Evolutionary conservation across 35 echinoderm and acorn worm genomes (phyloP), one percentile per base, ranked within the genome.

Genomic region (Lytechinus variegatus): DNA sequence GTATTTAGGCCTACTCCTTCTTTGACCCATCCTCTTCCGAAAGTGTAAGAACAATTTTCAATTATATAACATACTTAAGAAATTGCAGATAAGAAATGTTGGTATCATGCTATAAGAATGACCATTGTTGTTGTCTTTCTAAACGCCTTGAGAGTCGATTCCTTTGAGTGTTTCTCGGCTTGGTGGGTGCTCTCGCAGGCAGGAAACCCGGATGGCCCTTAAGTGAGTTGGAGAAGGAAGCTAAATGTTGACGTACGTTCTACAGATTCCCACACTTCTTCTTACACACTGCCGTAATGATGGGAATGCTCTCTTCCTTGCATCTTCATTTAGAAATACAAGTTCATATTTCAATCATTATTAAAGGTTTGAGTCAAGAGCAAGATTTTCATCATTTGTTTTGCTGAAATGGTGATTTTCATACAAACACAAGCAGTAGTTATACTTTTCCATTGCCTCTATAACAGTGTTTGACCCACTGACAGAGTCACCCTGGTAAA

Each of bases 181-280:
- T 90, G 28, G 10, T 21, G 33, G 33, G 33, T 54, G 29, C n/a
- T 9, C 88, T 28, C 19, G 16, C 66, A 24, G 66, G 19, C 88
- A 90, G 88, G 88, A 90, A 90, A 90, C 88, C 52, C 28, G 52
- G 88, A 90, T 90, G 88, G 88, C 52, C 28, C 88, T 90, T 54
- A 44, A 90, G 52, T 44, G 28, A 54, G 88, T 6, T 8, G 24
- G 88, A 90, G 88, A 90, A 90, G 88, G 88, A 90, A 90, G 88
- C 88, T 90, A 90, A 79, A 54, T 90, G 88, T 90, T 90, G 28
- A 54, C 52, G 33, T 90, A 51, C 14, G 52, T 44, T 54, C 52
- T 90, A 29, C 88, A 90, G 29, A 54, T 90, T 90, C 88, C 88
- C 88, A 90, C 88, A 90, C 29, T 54, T 52, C 27, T 90, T 5